Evolutionary conservation across 2,888 invertebrate species (phyloP), one percentile per base, ranked within the genome.

Genomic region (Drosophila rubida): DNA sequence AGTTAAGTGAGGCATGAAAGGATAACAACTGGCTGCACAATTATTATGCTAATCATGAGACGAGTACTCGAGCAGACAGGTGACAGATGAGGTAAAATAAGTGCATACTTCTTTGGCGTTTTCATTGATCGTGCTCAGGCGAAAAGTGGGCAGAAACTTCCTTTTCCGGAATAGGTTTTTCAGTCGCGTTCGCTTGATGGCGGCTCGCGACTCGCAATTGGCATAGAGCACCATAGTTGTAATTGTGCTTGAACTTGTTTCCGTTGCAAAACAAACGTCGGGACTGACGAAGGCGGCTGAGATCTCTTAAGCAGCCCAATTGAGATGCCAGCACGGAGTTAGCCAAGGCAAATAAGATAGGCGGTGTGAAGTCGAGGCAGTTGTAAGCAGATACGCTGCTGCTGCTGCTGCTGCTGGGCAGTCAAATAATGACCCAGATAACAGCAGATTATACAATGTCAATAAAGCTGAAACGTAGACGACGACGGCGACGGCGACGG

Each of bases 351-450:
- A 65, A 71, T 51, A 70, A 55, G 45, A 55, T 37, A 14, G 35
- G 69, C 35, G 32, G 32, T 27, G 35, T 27, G 32, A 41, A 48
- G 13, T 19, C 4, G 32, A 46, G 25, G 14, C 7, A 41, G 11
- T 22, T 23, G 27, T 14, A 51, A 41, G 37, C 39, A 35, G 32
- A 44, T 30, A 50, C 44, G 41, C 54, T 51, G 61, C n/a, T n/a
- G n/a, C n/a, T n/a, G n/a, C n/a, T n/a, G n/a, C n/a, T n/a, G n/a
- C n/a, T n/a, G 45, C 54, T 58, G 83, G 48, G 44, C 75, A 77
- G 64, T 59, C 80, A 78, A 74, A 83, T 80, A 80, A 75, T 84
- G 75, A 78, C 81, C 78, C 55, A 80, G 80, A 80, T 84, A 84
- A 81, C 70, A 61, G 46, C 4, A 49, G 76, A 84, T 69, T 62